Percentiles rank a stretch among this genome's conserved stretches.
Evolutionary conservation across 2,888 invertebrate species (phyloP).

Genomic region (Anthophora plumipes): DNA sequence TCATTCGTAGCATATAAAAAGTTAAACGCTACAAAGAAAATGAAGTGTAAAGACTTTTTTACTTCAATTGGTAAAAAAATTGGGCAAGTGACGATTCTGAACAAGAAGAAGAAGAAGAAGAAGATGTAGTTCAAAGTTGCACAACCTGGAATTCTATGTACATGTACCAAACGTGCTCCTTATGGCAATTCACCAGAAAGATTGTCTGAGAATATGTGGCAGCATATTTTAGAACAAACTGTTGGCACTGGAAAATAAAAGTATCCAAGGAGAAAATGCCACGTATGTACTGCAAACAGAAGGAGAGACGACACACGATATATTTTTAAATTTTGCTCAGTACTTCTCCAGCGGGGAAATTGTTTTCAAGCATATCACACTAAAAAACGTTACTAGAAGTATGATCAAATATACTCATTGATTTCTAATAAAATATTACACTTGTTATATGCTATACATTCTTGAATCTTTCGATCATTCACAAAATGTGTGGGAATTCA

Average conservation of each 20-base stretch:
- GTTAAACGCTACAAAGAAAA: neutral
- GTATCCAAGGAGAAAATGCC: neutral
- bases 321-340: constrained; percentile 9
- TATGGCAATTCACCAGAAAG: neutral
- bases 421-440: too few relatives aligned
- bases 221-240: neutral
- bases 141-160: neutral
- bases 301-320: neutral
- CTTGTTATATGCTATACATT: too few relatives aligned
- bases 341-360: neutral
- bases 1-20: constrained; percentile 1
- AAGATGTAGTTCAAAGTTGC: too few relatives aligned
- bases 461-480: too few relatives aligned
- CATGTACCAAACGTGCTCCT: neutral
- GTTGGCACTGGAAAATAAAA: neutral
- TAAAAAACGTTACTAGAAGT: too few relatives aligned
- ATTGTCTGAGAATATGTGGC: constrained; percentile 1
- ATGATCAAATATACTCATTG: too few relatives aligned
- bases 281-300: neutral
- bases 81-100: neutral
- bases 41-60: neutral
- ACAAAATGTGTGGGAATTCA: too few relatives aligned
- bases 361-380: constrained; percentile 6
- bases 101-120: neutral
- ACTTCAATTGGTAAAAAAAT: neutral